A percentile compares a stretch with the other conserved stretches of the same genome.
Conservation (phyloP, 2,797 vertebrate genomes). For the Microtus agrestis region DNA sequence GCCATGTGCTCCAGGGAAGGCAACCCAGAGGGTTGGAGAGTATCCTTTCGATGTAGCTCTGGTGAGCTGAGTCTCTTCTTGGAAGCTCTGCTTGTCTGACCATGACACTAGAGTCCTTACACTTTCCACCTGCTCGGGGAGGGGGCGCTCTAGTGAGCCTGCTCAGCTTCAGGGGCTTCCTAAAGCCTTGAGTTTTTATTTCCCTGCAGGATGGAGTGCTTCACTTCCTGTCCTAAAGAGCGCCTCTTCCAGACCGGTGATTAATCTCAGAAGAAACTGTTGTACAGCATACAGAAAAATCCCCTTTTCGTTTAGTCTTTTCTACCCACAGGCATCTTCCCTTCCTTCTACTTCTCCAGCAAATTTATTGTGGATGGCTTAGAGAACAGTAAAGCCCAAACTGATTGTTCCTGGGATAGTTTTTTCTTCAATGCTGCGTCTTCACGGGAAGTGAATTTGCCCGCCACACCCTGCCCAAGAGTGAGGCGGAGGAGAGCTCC, state of each 20-base stretch:
- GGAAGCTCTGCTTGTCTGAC: not conserved
- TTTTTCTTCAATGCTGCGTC: not conserved
- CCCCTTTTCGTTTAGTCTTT: slow-evolving; percentile 21
- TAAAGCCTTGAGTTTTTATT: not conserved
- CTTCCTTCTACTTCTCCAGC: not conserved
- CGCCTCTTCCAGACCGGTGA: not conserved
- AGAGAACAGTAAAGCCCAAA: not conserved
- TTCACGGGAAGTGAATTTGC: not conserved
- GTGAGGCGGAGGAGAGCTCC: not conserved
- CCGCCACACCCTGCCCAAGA: not conserved
- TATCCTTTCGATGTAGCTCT: not conserved
- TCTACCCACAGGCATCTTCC: not conserved
- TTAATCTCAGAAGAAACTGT: not conserved
- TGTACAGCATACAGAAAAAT: not conserved
- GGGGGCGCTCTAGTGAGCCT: not conserved
- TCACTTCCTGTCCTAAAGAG: not conserved
- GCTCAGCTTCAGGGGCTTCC: not conserved
- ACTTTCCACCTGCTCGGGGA: no score
- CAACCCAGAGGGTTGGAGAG: not conserved
- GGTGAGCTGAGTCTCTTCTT: not conserved
- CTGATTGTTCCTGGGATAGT: not conserved
- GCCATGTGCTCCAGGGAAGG: not conserved
- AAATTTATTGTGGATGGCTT: not conserved
- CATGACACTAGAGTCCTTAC: not conserved
- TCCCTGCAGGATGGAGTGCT: not conserved